These are phyloP conservation scores for Ovis aries DNA, from an alignment of 2,113 vertebrate species.

Conservation along the genomic window DNA sequence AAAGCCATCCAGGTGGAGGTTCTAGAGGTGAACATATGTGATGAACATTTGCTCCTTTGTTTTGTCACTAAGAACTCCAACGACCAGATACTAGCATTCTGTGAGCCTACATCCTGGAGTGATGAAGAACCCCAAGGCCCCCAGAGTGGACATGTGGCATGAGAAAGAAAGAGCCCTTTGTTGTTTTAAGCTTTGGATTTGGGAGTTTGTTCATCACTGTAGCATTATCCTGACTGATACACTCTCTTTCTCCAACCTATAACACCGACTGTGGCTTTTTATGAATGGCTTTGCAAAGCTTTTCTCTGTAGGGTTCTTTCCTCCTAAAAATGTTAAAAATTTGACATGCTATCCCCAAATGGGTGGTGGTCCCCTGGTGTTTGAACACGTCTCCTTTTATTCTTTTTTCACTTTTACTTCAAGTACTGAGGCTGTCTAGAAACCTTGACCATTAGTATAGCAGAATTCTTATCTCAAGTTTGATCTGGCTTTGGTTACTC, in stretches of 20 bases:
- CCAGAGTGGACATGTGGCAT: background rate
- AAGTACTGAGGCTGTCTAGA: background rate
- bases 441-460: background rate
- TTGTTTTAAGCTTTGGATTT: background rate
- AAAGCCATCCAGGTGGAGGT: background rate
- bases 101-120: background rate
- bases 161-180: background rate
- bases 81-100: background rate
- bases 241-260: background rate
- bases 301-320: background rate
- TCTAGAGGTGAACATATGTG: background rate
- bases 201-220: background rate
- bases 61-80: background rate
- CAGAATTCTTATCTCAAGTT: background rate
- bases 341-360: background rate
- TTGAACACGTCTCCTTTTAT: background rate
- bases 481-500: background rate
- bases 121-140: background rate
- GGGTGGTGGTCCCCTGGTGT: background rate
- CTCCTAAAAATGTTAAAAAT: background rate
- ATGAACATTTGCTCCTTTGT: background rate
- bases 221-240: background rate
- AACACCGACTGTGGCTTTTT: background rate
- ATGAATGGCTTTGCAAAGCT: background rate
- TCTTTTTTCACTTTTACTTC: background rate